Conservation (phyloP, 2,113 vertebrate species). For the Ailurus styani region DNA sequence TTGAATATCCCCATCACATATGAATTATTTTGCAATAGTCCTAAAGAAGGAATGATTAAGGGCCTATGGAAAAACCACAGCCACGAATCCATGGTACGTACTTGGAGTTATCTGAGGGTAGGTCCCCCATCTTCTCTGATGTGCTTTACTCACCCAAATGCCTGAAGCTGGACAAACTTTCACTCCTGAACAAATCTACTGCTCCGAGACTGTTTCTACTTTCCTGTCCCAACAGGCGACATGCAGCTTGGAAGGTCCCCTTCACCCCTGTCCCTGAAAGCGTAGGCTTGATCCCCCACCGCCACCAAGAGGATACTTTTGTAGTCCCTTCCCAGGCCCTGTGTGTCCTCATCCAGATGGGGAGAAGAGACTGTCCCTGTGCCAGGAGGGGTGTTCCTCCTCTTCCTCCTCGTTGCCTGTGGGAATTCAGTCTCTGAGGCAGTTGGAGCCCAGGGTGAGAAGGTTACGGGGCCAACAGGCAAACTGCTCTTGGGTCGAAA, state of each 20-base stretch:
- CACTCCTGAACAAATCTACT: not conserved
- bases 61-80: slow-evolving; percentile 98
- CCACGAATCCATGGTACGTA: slow-evolving; percentile 90
- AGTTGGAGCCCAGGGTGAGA: not conserved
- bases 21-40: slow-evolving; percentile 91
- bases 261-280: not conserved
- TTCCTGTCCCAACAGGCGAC: not conserved
- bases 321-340: not conserved
- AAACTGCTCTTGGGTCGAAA: not conserved
- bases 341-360: too few species aligned
- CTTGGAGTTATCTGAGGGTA: rapidly evolving
- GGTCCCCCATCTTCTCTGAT: not conserved
- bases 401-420: not conserved
- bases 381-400: rapidly evolving
- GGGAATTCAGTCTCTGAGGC: not conserved
- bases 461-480: not conserved
- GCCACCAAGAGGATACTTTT: not conserved
- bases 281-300: not conserved
- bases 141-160: too few species aligned
- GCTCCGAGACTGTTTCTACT: not conserved
- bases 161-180: not conserved
- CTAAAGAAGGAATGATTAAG: slow-evolving; percentile 97
- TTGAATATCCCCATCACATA: slow-evolving; percentile 94
- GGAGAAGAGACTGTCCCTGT: not conserved
- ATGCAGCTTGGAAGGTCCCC: not conserved